phyloP scores from a whole-genome alignment of 2,113 vertebrate genomes.

The Nematolebias whitei region DNA sequence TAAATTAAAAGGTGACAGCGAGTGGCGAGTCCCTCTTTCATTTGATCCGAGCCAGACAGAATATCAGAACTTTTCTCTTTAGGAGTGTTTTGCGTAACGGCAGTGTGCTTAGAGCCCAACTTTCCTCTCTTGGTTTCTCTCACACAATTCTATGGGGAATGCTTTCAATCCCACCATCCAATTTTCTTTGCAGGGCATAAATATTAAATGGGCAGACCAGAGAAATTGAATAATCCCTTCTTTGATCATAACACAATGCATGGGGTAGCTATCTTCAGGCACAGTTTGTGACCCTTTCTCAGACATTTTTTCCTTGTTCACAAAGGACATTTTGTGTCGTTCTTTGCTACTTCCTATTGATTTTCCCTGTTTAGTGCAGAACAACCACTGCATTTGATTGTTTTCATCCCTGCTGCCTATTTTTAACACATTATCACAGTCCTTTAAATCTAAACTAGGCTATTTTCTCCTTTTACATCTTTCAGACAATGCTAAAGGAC shows the following conservation, averaged over 20 bases:
- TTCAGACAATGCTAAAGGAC: slow-evolving; percentile 98
- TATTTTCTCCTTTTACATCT: slow-evolving; percentile 32
- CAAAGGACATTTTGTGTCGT: slow-evolving; percentile 6
- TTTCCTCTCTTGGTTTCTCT: slow-evolving; percentile 23
- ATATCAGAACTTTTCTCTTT: slow-evolving; percentile 36
- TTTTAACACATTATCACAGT: slow-evolving; percentile 24
- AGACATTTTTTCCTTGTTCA: slow-evolving; percentile 9
- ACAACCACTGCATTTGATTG: slow-evolving; percentile 8
- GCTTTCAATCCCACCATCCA: slow-evolving; percentile 40
- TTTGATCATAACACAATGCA: slow-evolving; percentile 57
- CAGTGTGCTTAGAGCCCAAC: slow-evolving; percentile 48
- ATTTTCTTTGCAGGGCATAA: slow-evolving; percentile 33
- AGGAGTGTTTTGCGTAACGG: slow-evolving; percentile 32
- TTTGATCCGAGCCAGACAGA: slow-evolving; percentile 15
- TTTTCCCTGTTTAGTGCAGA: slow-evolving; percentile 10
- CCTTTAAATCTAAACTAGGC: slow-evolving; percentile 20
- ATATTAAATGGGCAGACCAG: slow-evolving; percentile 51
- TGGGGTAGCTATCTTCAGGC: slow-evolving; percentile 13
- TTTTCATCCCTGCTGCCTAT: slow-evolving; percentile 28
- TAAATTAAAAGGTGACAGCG: neutral
- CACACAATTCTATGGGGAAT: slow-evolving; percentile 25
- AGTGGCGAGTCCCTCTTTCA: slow-evolving; percentile 14
- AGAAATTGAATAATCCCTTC: slow-evolving; percentile 48
- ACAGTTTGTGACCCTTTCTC: slow-evolving; percentile 28
- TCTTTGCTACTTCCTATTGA: slow-evolving; percentile 15